These are phyloP conservation scores for Heterochromis multidens DNA, from an alignment of 2,113 vertebrate species.

Conservation along the genomic window DNA sequence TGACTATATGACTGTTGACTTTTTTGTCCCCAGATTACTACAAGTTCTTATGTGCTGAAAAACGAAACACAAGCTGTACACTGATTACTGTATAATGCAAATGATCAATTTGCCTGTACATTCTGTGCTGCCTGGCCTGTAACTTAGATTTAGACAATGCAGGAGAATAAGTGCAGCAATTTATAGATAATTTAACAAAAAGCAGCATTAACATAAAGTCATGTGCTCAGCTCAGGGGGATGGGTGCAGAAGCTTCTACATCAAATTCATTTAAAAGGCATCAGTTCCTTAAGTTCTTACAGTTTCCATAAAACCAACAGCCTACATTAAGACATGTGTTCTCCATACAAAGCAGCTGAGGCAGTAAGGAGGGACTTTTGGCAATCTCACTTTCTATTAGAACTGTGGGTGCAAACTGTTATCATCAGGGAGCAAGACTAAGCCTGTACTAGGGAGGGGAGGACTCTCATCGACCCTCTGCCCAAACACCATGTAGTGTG, in stretches of 20 bases:
- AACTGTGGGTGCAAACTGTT: neutral
- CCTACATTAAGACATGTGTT: neutral
- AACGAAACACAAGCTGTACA: neutral
- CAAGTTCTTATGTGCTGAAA: neutral
- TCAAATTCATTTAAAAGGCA: neutral
- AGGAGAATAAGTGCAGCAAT: neutral
- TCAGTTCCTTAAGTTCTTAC: neutral
- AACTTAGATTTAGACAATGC: neutral
- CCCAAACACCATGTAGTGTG: neutral
- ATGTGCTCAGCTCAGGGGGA: neutral
- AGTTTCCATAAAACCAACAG: neutral
- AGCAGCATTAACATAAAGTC: neutral
- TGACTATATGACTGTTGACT: neutral
- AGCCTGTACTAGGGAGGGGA: neutral
- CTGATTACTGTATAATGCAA: slow-evolving; percentile 1
- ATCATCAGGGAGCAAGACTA: neutral
- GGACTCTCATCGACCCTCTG: neutral
- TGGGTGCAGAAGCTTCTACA: neutral
- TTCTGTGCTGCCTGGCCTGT: neutral
- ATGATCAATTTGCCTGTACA: neutral
- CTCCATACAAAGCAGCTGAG: neutral
- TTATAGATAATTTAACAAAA: neutral
- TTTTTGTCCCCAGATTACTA: neutral
- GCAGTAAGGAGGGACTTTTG: neutral
- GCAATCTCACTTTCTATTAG: neutral